phyloP scores from a whole-genome alignment of 1,140 invertebrate species.

The Carcinoscorpius rotundicauda region DNA sequence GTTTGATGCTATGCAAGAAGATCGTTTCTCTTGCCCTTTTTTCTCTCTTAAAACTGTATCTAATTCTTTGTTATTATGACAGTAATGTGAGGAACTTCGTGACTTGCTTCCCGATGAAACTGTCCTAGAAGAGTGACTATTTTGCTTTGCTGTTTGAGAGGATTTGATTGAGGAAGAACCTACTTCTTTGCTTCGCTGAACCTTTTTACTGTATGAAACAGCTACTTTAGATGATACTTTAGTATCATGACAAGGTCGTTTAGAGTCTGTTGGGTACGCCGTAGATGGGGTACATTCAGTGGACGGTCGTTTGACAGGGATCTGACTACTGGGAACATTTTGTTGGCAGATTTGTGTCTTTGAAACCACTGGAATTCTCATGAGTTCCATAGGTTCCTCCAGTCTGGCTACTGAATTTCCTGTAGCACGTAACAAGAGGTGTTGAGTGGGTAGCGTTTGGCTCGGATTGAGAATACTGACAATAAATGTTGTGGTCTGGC shows the following conservation, averaged over 20 bases:
- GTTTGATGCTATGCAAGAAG: too few relatives aligned
- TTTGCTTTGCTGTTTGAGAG: constrained; percentile 11
- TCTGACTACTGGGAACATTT: constrained; percentile 12
- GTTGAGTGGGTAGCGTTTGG: too few relatives aligned
- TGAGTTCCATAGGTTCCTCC: constrained; percentile 14
- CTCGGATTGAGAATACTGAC: too few relatives aligned
- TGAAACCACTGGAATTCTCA: constrained; percentile 16
- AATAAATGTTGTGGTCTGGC: too few relatives aligned
- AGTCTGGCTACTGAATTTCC: background rate
- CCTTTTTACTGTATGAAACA: constrained; percentile 7
- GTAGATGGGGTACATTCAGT: constrained; percentile 8
- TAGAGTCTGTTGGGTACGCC: background rate
- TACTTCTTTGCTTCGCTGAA: constrained; percentile 9
- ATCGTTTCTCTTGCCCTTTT: too few relatives aligned
- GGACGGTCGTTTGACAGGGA: constrained; percentile 20
- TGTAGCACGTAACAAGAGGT: too few relatives aligned
- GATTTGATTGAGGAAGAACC: constrained; percentile 11
- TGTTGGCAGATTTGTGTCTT: constrained; percentile 19
- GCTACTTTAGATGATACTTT: background rate
- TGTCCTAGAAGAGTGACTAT: constrained; percentile 8
- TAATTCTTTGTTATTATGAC: too few relatives aligned
- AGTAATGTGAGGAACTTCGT: too few relatives aligned
- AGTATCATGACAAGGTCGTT: background rate
- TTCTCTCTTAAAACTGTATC: too few relatives aligned
- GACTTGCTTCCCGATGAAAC: background rate